These are phyloP conservation scores for Euleptes europaea DNA, from an alignment of 2,113 vertebrate species.

Conservation along the genomic window DNA sequence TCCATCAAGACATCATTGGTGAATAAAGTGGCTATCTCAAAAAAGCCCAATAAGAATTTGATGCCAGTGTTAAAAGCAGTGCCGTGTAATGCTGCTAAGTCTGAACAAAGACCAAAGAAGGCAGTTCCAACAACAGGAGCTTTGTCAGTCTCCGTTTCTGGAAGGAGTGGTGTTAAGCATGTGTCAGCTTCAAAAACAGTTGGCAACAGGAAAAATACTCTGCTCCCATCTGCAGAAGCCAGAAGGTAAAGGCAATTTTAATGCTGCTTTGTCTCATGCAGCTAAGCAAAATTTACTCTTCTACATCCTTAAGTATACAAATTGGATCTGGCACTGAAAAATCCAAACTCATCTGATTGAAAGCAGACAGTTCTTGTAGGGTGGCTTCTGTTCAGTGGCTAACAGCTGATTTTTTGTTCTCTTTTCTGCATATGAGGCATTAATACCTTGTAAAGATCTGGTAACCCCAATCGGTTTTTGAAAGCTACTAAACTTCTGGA, in stretches of 20 bases:
- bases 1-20: neutral
- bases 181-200: slow-evolving; percentile 39
- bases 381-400: neutral
- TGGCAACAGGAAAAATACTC: slow-evolving; percentile 66
- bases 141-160: slow-evolving; percentile 18
- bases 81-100: neutral
- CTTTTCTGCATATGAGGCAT: neutral
- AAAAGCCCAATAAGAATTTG: slow-evolving; percentile 18
- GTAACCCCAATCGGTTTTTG: neutral
- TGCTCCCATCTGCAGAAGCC: slow-evolving; percentile 75
- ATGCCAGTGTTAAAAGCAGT: slow-evolving; percentile 9
- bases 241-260: slow-evolving; percentile 76
- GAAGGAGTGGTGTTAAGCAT: slow-evolving; percentile 10
- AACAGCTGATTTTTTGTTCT: neutral
- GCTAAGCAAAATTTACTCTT: neutral
- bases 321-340: neutral
- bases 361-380: neutral
- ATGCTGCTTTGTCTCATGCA: neutral
- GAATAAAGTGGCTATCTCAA: slow-evolving; percentile 39
- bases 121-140: neutral
- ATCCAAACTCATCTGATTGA: neutral
- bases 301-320: neutral
- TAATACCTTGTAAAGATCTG: neutral
- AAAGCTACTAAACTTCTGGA: neutral
- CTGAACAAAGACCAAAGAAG: slow-evolving; percentile 42